Base-by-base conservation (phyloP, 2,888 invertebrate species). In the Dryobota labecula region DNA sequence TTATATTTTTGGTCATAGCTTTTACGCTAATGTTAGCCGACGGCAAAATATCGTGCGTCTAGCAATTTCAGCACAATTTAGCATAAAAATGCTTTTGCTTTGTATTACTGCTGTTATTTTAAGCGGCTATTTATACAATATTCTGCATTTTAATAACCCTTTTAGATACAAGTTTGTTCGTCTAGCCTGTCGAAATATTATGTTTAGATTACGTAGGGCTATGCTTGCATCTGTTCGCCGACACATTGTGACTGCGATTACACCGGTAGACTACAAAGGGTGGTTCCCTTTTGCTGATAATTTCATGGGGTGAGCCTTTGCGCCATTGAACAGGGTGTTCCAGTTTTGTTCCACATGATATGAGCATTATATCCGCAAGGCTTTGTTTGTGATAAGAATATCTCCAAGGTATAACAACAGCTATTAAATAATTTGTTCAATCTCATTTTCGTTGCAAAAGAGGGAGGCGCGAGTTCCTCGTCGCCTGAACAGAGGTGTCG, bases 401-500 rank as follows among this genome's bases (percentile, higher is more conserved):
- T 58, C 36, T 62, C 45, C 47, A 64, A 69, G 49, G 64, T 61
- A 76, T 56, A 72, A 78, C 51, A 68, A 78, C 63, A 56, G 82
- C 57, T 57, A 65, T 62, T 45, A 66, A 73, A 80, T 82, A 66
- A 73, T 78, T 69, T 73, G 49, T 73, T 60, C 68, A 63, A 78
- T 66, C 62, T 82, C 51, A 78, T 79, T 82, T 73, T 79, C 45
- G n/a, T 73, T 64, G 33, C 64, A 74, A 64, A 74, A 66, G 20
- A 30, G 30, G 56, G 53, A 51, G 57, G 51, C 56, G 36, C 63
- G 53, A 58, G 43, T 43, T 53, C 18, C 36, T 56, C 56, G 67
- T 64, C 45, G 62, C 58, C 67, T 64, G 53, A 78, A 62, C 80
- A 70, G 70, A 69, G 65, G 83, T 83, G 76, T 75, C 76, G 65